Percentiles rank a stretch among this genome's conserved stretches.
Conservation (phyloP, 2,113 vertebrate species). For the Alces alces region DNA sequence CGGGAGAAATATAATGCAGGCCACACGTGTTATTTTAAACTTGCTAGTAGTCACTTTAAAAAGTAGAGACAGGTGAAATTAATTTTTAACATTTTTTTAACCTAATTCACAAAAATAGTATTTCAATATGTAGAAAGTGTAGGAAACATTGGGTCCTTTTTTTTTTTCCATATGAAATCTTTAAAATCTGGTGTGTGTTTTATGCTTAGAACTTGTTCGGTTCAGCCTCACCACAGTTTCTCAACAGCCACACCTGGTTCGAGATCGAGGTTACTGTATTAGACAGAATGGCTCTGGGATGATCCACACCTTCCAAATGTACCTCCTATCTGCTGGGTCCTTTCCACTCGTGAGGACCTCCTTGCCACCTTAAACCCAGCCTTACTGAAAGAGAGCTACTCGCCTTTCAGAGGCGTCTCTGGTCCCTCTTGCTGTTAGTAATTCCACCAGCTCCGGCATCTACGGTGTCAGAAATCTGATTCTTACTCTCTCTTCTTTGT, state of each 20-base stretch:
- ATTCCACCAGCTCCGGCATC: slow-evolving; percentile 65
- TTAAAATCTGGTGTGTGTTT: not conserved
- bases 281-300: not conserved
- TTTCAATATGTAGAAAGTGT: not conserved
- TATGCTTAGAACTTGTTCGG: not conserved
- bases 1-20: not conserved
- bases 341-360: not conserved
- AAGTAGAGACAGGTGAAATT: not conserved
- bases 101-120: not conserved
- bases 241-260: not conserved
- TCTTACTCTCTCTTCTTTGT: slow-evolving; percentile 26
- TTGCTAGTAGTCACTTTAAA: not conserved
- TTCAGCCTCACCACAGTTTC: not conserved
- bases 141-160: not conserved
- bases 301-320: not conserved
- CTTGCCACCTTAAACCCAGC: slow-evolving; percentile 36
- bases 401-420: slow-evolving; percentile 44
- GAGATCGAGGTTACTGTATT: not conserved
- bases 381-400: slow-evolving; percentile 2
- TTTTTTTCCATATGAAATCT: not conserved
- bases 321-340: not conserved
- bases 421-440: slow-evolving; percentile 15
- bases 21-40: not conserved
- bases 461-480: slow-evolving; percentile 66
- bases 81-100: not conserved